phyloP scores from a whole-genome alignment of 2,888 invertebrate genomes.

The Ceriagrion tenellum region DNA sequence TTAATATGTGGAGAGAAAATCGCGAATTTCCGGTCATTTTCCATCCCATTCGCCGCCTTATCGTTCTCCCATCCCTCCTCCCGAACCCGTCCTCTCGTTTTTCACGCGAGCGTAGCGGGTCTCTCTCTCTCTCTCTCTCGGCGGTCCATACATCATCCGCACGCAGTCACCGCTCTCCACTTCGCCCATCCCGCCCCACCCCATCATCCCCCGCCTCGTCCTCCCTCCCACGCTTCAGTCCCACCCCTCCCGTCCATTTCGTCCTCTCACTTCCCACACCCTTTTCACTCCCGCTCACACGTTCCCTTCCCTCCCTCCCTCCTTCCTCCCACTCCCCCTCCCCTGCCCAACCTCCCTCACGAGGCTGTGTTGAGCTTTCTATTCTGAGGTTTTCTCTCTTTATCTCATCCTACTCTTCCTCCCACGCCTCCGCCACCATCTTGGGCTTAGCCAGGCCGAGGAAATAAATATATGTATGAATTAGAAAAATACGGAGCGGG shows the following conservation, averaged over 20 bases:
- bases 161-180: background rate
- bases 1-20: background rate
- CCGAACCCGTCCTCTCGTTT: too few relatives aligned
- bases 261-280: background rate
- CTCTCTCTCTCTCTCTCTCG: too few relatives aligned
- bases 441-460: background rate
- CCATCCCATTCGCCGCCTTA: slow-evolving; percentile 1
- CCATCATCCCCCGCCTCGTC: background rate
- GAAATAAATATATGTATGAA: background rate
- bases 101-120: background rate
- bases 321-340: background rate
- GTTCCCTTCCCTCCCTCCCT: background rate
- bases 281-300: background rate
- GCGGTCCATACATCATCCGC: background rate
- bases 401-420: slow-evolving; percentile 10
- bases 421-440: background rate
- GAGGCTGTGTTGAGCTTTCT: slow-evolving; percentile 37
- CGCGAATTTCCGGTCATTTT: background rate
- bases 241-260: background rate
- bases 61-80: background rate
- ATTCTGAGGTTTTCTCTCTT: slow-evolving; percentile 45
- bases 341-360: background rate
- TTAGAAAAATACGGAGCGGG: background rate
- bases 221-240: background rate
- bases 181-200: background rate